Percentiles rank a stretch among this genome's conserved stretches.
Conservation (phyloP, 2,797 vertebrate genomes). For the Uromys caudimaculatus region DNA sequence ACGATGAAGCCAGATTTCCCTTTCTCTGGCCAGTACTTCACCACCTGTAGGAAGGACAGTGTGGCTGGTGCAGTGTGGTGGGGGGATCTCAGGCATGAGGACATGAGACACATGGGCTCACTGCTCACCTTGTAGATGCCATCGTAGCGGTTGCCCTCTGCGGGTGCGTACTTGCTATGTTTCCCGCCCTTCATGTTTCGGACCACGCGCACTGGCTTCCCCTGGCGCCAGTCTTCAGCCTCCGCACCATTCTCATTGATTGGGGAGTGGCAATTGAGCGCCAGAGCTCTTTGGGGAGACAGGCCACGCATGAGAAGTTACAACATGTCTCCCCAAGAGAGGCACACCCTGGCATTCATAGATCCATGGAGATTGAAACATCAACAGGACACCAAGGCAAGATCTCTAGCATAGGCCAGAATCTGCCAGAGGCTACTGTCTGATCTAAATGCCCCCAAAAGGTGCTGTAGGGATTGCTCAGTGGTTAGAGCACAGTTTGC, state of each 20-base stretch:
- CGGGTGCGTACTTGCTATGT: conserved; percentile 95
- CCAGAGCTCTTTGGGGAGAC: conserved; percentile 91
- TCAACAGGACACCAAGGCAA: neutral
- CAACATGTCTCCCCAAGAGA: neutral
- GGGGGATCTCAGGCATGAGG: too few species aligned
- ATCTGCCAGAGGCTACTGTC: neutral
- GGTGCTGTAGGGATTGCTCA: neutral
- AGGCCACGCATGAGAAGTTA: neutral
- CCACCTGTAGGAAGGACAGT: conserved; percentile 87
- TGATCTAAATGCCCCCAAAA: neutral
- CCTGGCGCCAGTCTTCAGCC: conserved; percentile 95
- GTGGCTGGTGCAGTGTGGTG: too few species aligned
- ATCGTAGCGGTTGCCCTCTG: conserved; percentile 97
- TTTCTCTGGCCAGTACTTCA: conserved; percentile 97
- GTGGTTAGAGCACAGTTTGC: neutral
- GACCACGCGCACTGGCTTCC: conserved; percentile 96
- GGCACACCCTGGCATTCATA: neutral
- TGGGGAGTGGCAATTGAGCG: conserved; percentile 95
- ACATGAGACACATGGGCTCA: neutral
- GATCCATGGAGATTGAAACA: neutral
- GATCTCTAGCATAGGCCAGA: neutral
- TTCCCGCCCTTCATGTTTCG: conserved; percentile 96
- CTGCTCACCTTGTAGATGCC: conserved; percentile 96
- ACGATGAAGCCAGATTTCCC: conserved; percentile 98
- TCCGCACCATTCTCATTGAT: conserved; percentile 95